Base-by-base conservation (phyloP, 1,140 invertebrate genomes). In the Pentalonia nigronervosa region DNA sequence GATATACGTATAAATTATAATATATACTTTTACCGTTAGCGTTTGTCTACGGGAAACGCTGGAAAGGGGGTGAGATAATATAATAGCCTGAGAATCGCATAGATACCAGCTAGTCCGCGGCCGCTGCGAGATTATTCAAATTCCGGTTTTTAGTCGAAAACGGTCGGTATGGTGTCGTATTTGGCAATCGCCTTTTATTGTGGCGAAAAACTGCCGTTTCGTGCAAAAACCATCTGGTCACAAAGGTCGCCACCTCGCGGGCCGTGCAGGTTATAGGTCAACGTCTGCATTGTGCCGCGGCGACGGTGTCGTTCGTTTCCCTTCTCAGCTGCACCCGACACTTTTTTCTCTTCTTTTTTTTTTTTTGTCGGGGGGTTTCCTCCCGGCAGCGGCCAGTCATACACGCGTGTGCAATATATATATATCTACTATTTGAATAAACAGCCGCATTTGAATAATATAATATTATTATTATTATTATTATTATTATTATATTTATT, bases 391-490 rank as follows among this genome's bases (percentile, higher is more conserved):
- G 34, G 53, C 88, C 86, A 53, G 87, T 53, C n/a, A 25, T 45
- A 48, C 47, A 6, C 17, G 86, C 47, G 45, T 48, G 60, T n/a
- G 60, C 53, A 90, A 6, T 34, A 36, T 91, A 81, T 90, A 45
- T 21, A 9, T 47, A n/a, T 25, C 25, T 45, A 83, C 84, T 83
- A 92, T 92, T 92, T 83, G 91, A 92, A 92, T 92, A 92, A 92
- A 92, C 91, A 92, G 91, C 91, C 76, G 48, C 91, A 86, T 93
- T 84, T 84, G 91, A 93, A 93, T 93, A 93, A 86, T 93, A 93
- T 86, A 41, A 30, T 76, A 76, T 76, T 76, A 41, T 41, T 67
- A 67, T 67, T 76, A 86, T 53, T 86, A 84, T 34, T 30, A 76
- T 76, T 48, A 21, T 93, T n/a, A n/a, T 67, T 76, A 86, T 53